A percentile compares a stretch with the other conserved stretches of the same genome.
phyloP scores from a whole-genome alignment of 2,113 vertebrate species.

The Colinus virginianus region DNA sequence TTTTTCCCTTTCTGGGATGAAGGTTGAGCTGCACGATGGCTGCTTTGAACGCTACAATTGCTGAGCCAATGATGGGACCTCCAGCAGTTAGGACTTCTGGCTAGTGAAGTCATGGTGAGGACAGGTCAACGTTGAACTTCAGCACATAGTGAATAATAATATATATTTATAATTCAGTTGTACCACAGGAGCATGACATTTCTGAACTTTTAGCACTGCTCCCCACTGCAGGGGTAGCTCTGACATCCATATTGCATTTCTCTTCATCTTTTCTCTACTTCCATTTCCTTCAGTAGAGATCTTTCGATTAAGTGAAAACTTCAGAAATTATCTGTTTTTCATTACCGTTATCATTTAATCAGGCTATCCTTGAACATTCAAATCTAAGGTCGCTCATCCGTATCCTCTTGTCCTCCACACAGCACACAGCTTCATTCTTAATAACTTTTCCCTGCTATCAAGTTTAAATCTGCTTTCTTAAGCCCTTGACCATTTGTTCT shows the following conservation, averaged over 20 bases:
- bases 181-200: background rate
- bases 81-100: background rate
- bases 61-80: background rate
- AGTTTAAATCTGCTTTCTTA: background rate
- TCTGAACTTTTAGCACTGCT: background rate
- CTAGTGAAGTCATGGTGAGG: background rate
- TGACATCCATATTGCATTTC: background rate
- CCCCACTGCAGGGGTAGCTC: background rate
- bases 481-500: slow-evolving; percentile 12
- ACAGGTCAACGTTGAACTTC: background rate
- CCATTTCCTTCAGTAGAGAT: background rate
- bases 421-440: background rate
- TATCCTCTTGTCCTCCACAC: background rate
- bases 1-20: background rate
- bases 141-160: background rate
- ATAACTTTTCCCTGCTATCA: background rate
- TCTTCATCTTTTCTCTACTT: background rate
- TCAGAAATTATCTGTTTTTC: background rate
- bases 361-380: background rate
- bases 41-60: background rate
- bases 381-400: background rate
- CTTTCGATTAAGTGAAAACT: background rate
- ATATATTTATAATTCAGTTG: background rate
- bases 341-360: background rate
- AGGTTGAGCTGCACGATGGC: background rate